phyloP scores from a whole-genome alignment of 2,113 vertebrate genomes.

The Columba janthina region DNA sequence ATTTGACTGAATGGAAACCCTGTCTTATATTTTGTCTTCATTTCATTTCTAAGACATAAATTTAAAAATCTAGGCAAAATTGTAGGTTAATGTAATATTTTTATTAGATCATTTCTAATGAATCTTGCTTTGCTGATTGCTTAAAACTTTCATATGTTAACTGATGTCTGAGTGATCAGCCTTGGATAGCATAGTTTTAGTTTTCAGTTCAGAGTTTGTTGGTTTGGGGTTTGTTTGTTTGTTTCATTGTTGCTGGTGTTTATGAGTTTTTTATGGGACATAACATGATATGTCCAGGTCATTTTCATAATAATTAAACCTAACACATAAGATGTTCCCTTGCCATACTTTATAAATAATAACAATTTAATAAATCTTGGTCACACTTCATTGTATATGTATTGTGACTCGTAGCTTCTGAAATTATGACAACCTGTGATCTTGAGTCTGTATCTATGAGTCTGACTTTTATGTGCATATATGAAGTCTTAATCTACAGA shows the following conservation, averaged over 20 bases:
- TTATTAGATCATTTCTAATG: neutral
- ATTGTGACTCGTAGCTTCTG: neutral
- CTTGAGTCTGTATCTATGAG: neutral
- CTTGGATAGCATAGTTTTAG: neutral
- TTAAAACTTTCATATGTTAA: neutral
- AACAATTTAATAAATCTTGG: neutral
- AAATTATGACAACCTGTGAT: neutral
- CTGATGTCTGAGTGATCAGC: neutral
- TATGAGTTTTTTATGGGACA: neutral
- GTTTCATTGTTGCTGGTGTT: neutral
- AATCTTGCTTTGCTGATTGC: neutral
- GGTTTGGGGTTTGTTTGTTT: rapidly evolving
- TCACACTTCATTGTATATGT: neutral
- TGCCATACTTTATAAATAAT: neutral
- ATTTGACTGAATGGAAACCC: neutral
- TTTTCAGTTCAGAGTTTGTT: neutral
- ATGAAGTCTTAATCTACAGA: neutral
- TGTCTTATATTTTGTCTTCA: neutral
- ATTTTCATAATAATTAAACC: neutral
- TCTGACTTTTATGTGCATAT: neutral
- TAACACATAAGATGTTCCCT: neutral
- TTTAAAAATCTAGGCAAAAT: neutral
- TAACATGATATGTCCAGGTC: neutral
- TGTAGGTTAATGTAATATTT: neutral
- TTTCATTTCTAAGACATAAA: neutral